Percentiles rank a stretch among this genome's conserved stretches.
These are phyloP conservation scores for Dinocampus coccinellae DNA, from an alignment of 2,888 invertebrate genomes.

Conservation along the genomic window DNA sequence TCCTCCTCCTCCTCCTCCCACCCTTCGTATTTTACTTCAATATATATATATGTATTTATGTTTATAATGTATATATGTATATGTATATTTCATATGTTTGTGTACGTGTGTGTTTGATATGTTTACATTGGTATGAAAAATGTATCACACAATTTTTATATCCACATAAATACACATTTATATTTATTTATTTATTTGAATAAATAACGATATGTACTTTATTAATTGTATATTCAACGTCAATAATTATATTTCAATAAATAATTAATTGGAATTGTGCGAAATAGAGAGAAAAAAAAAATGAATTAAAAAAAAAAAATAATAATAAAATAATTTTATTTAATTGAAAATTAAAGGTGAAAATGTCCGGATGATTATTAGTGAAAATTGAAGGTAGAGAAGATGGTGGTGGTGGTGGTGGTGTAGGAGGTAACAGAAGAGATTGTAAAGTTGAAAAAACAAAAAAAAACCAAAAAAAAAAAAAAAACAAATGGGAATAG, in stretches of 20 bases:
- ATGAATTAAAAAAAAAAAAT: no score
- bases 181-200: no score
- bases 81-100: no score
- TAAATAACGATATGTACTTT: no score
- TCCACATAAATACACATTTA: background rate
- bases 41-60: background rate
- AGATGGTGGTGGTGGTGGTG: background rate
- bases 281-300: no score
- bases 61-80: no score
- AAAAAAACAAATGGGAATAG: background rate
- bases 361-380: background rate
- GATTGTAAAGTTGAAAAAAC: background rate
- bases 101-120: background rate
- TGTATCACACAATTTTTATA: background rate
- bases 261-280: background rate
- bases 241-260: no score
- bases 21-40: background rate
- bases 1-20: background rate
- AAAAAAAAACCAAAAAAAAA: background rate
- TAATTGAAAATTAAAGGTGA: conserved; percentile 13
- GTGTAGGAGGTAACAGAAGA: conserved; percentile 2
- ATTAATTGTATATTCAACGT: no score
- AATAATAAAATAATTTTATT: conserved; percentile 12
- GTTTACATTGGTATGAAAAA: background rate
- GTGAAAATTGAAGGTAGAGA: background rate